phyloP scores from a whole-genome alignment of 2,888 invertebrate genomes.

The Habrosyne pyritoides region DNA sequence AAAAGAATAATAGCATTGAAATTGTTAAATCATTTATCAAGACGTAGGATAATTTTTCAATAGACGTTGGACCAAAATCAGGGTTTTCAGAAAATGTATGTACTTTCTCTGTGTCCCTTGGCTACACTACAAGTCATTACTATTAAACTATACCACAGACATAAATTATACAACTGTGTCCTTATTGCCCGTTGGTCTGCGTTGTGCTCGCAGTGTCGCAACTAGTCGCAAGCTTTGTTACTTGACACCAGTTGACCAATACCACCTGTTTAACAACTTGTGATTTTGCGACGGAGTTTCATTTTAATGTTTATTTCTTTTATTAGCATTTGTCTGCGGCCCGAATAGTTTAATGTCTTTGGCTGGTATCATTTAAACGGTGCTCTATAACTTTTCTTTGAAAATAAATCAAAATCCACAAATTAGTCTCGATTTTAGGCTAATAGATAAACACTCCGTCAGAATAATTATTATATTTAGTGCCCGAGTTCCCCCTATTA shows the following conservation, averaged over 20 bases:
- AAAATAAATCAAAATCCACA: no score
- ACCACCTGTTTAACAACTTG: slow-evolving; percentile 50
- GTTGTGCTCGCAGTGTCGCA: slow-evolving; percentile 24
- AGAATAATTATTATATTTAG: no score
- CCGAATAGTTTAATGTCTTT: no score
- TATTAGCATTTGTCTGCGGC: not conserved
- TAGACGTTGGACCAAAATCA: no score
- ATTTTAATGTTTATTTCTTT: not conserved
- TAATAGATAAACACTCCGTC: no score
- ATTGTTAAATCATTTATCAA: no score
- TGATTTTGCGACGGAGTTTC: slow-evolving; percentile 30
- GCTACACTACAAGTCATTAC: not conserved
- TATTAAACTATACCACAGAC: slow-evolving; percentile 1
- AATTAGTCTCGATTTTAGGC: no score
- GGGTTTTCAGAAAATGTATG: not conserved
- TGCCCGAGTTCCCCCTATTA: no score
- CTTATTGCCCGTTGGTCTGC: slow-evolving; percentile 30
- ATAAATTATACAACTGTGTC: slow-evolving; percentile 30
- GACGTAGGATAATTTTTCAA: no score
- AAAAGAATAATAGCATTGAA: not conserved
- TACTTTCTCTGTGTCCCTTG: not conserved
- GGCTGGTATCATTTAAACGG: no score
- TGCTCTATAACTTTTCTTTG: no score
- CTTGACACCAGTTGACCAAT: slow-evolving; percentile 52
- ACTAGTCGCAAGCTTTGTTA: slow-evolving; percentile 35